Conservation (phyloP, 2,797 vertebrate species). For the Megaceryle alcyon region DNA sequence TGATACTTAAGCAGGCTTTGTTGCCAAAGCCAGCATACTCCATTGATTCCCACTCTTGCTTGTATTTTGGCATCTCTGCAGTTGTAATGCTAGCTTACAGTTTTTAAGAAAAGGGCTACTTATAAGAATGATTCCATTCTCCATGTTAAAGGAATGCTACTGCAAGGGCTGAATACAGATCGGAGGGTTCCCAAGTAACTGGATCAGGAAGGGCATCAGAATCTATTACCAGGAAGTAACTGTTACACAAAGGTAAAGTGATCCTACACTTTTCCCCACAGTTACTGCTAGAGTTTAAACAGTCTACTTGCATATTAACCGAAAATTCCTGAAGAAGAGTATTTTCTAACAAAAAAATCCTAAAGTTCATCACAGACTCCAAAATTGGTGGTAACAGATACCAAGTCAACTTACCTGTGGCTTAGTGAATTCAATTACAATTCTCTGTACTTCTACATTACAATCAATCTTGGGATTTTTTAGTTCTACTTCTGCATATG, state of each 20-base stretch:
- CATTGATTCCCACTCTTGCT: not conserved
- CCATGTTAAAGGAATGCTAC: not conserved
- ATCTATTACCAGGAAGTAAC: not conserved
- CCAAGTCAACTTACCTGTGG: constrained; percentile 82
- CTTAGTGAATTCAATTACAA: constrained; percentile 90
- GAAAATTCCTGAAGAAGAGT: not conserved
- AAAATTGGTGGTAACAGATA: not conserved
- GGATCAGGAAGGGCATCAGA: not conserved
- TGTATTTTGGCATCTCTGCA: not conserved
- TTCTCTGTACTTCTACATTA: constrained; percentile 92
- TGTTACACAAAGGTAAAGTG: not conserved
- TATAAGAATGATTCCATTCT: not conserved
- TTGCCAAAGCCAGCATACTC: not conserved
- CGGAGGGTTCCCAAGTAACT: not conserved
- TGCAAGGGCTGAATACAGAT: not conserved
- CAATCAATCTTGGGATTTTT: constrained; percentile 87
- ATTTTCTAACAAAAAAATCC: not conserved
- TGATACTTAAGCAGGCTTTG: not conserved
- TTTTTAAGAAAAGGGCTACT: not conserved
- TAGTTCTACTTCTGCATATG: constrained; percentile 87
- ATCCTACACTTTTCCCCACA: not conserved
- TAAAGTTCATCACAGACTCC: not conserved
- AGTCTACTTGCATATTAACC: not conserved
- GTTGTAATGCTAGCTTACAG: not conserved
- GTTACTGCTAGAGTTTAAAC: not conserved